phyloP scores from a whole-genome alignment of 2,113 vertebrate species.

The Taurulus bubalis region DNA sequence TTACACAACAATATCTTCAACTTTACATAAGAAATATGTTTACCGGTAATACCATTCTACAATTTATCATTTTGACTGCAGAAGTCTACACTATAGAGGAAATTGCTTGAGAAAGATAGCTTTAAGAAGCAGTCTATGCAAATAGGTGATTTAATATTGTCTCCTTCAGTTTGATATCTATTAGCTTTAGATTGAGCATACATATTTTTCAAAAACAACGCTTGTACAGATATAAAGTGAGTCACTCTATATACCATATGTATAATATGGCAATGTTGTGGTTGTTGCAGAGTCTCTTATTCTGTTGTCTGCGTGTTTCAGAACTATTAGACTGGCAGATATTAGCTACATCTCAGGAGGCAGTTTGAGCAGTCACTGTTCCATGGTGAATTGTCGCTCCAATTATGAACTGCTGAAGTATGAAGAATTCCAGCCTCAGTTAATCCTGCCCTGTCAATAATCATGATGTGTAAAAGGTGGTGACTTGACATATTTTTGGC shows the following conservation, averaged over 20 bases:
- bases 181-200: too few relatives aligned
- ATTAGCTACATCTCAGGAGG: slow-evolving; percentile 65
- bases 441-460: slow-evolving; percentile 79
- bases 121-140: background rate
- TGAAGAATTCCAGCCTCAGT: slow-evolving; percentile 74
- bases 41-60: background rate
- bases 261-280: slow-evolving; percentile 9
- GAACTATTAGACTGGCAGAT: slow-evolving; percentile 59
- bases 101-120: background rate
- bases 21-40: background rate
- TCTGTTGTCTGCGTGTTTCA: slow-evolving; percentile 38
- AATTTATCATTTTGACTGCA: background rate
- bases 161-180: background rate
- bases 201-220: background rate
- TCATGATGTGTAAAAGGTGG: slow-evolving; percentile 73
- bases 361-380: slow-evolving; percentile 60
- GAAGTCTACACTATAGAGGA: background rate
- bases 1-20: background rate
- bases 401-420: slow-evolving; percentile 81
- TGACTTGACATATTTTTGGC: slow-evolving; percentile 76
- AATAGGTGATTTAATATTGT: background rate
- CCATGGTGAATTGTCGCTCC: slow-evolving; percentile 72
- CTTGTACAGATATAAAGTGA: background rate
- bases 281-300: slow-evolving; percentile 14
- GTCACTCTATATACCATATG: background rate